A percentile compares a stretch with the other conserved stretches of the same genome.
Conservation (phyloP, 2,113 vertebrate genomes). For the Colaptes auratus region DNA sequence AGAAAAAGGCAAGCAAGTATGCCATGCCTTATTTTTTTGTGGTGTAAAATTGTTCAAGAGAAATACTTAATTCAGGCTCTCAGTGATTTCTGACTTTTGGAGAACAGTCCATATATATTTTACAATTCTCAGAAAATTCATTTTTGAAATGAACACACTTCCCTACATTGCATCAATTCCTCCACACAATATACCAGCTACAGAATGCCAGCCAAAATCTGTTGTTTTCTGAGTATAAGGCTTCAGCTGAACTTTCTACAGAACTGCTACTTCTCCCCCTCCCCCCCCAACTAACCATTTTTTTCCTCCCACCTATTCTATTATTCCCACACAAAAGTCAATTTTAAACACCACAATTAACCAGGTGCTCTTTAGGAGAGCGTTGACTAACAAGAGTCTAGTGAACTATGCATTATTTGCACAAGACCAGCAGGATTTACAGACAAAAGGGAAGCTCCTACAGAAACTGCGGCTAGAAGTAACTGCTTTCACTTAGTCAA, state of each 20-base stretch:
- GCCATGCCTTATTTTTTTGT: neutral
- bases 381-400: neutral
- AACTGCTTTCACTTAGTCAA: neutral
- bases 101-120: neutral
- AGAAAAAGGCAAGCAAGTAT: neutral
- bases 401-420: neutral
- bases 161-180: neutral
- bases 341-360: neutral
- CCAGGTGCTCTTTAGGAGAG: neutral
- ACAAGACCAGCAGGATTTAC: neutral
- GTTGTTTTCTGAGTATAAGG: neutral
- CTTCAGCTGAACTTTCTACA: neutral
- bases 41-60: neutral
- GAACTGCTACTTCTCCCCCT: neutral
- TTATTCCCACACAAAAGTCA: neutral
- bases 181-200: neutral
- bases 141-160: neutral
- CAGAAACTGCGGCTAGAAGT: neutral
- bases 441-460: neutral
- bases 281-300: neutral
- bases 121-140: neutral
- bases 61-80: neutral
- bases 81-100: neutral
- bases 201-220: neutral
- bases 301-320: neutral